These are phyloP conservation scores for Neoaliturus tenellus DNA, from an alignment of 2,888 invertebrate species.

Conservation along the genomic window DNA sequence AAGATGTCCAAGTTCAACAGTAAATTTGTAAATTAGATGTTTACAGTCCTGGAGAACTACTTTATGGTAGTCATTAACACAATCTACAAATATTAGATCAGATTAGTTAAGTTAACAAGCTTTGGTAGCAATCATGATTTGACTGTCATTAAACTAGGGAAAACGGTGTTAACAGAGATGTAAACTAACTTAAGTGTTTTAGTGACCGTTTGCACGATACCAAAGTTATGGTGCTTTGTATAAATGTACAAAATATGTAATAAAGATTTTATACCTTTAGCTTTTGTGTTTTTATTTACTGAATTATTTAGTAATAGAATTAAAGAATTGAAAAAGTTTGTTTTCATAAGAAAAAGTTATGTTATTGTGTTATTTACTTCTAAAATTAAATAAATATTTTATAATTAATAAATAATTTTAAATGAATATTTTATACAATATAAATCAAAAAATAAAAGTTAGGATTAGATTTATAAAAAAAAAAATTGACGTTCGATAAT, in stretches of 20 bases:
- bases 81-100: neutral
- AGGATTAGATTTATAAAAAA: no score
- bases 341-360: no score
- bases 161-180: neutral
- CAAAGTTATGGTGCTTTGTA: constrained; percentile 13
- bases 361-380: no score
- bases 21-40: neutral
- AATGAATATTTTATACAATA: no score
- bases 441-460: no score
- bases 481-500: no score
- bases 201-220: neutral
- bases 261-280: neutral
- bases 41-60: neutral
- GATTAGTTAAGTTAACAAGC: neutral
- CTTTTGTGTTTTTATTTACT: no score
- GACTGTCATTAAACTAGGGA: neutral
- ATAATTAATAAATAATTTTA: no score
- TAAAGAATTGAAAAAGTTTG: no score
- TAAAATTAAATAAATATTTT: no score
- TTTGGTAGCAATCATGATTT: constrained; percentile 11
- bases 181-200: neutral
- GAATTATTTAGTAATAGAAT: no score
- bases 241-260: neutral
- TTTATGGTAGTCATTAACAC: neutral
- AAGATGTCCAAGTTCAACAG: neutral